These are phyloP conservation scores for Penaeus vannamei DNA, from an alignment of 1,140 invertebrate genomes.

Conservation along the genomic window DNA sequence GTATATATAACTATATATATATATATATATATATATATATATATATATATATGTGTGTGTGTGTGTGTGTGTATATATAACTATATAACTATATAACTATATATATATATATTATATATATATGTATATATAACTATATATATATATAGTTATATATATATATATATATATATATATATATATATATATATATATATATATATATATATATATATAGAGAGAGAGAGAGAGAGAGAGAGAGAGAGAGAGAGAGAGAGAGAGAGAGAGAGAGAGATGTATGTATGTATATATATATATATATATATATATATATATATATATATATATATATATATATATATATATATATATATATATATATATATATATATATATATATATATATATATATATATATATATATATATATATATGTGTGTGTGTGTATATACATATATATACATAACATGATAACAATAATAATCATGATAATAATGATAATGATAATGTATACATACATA, in stretches of 20 bases:
- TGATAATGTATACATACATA: not conserved
- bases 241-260: not conserved
- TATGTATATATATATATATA: not conserved
- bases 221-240: not conserved
- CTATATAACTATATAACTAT: not conserved
- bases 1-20: conserved; percentile 16
- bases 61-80: conserved; percentile 17
- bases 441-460: not conserved
- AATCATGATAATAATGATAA: not conserved
- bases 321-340: conserved; percentile 33
- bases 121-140: not conserved
- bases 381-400: not conserved
- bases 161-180: conserved; percentile 5
- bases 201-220: not conserved
- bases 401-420: not conserved
- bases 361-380: not conserved
- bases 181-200: not conserved
- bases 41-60: not conserved
- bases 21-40: conserved; percentile 32
- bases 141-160: conserved; percentile 20
- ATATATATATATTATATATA: not conserved
- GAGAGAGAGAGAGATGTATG: not conserved
- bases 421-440: no score
- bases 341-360: conserved; percentile 33
- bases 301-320: conserved; percentile 23